Evolutionary conservation across 2,888 invertebrate species (phyloP).

Genomic region (Argyra leucocephala): DNA sequence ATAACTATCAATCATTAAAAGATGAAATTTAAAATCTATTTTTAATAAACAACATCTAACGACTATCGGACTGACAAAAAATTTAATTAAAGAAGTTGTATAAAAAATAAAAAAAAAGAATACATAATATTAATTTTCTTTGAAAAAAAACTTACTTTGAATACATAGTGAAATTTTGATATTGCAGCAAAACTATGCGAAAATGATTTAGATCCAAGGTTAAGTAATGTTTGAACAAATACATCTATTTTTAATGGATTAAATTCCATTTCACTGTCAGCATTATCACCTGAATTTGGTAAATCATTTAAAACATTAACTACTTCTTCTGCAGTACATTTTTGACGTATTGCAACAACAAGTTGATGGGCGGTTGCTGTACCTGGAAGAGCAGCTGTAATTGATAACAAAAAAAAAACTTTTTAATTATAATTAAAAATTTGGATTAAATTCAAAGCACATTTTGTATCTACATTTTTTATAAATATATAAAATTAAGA

Average conservation of each 20-base stretch:
- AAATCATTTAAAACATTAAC: conserved; percentile 76
- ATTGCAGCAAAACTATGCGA: conserved; percentile 98
- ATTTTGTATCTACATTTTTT: too few species aligned
- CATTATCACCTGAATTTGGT: conserved; percentile 61
- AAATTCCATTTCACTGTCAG: conserved; percentile 55
- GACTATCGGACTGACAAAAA: too few species aligned
- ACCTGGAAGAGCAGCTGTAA: conserved; percentile 61
- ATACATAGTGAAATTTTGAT: conserved; percentile 87
- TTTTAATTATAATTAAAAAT: too few species aligned
- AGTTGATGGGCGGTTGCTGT: conserved; percentile 77
- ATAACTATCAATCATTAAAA: too few species aligned
- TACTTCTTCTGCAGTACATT: conserved; percentile 84
- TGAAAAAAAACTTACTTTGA: conserved; percentile 54
- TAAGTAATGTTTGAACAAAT: conserved; percentile 88
- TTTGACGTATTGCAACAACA: conserved; percentile 76
- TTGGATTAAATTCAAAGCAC: too few species aligned
- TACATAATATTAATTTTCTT: not conserved
- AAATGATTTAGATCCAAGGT: conserved; percentile 92
- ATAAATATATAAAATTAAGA: too few species aligned
- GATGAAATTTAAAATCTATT: too few species aligned
- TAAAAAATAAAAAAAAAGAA: not conserved
- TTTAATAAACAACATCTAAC: too few species aligned
- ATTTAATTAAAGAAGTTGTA: not conserved
- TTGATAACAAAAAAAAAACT: too few species aligned
- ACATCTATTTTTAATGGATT: conserved; percentile 94